These are phyloP conservation scores for Andricus quercusramuli DNA, from an alignment of 2,888 invertebrate species.

Conservation along the genomic window DNA sequence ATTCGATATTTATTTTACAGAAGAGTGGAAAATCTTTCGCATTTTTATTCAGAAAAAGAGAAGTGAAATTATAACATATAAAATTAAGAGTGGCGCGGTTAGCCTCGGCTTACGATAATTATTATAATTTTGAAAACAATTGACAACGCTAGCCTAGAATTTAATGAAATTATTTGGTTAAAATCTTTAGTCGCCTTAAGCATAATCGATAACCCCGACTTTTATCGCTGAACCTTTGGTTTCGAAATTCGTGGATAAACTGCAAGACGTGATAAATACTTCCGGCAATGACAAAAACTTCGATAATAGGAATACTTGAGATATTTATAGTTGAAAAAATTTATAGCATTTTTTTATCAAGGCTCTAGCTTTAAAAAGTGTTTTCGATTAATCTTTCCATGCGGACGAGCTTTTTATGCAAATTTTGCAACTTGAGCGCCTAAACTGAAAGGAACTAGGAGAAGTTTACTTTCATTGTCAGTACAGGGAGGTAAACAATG, in stretches of 20 bases:
- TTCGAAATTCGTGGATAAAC: not conserved
- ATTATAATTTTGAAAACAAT: too few species aligned
- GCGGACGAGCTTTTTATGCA: slow-evolving; percentile 13
- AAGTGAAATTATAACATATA: too few species aligned
- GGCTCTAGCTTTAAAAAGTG: not conserved
- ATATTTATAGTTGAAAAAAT: not conserved
- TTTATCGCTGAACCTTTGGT: not conserved
- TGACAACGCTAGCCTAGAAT: too few species aligned
- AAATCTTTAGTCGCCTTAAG: not conserved
- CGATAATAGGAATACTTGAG: not conserved
- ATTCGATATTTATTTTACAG: too few species aligned
- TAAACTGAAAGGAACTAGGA: slow-evolving; percentile 18
- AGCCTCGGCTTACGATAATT: too few species aligned
- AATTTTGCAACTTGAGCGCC: not conserved
- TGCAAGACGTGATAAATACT: not conserved
- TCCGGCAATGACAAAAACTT: not conserved
- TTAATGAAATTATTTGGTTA: too few species aligned
- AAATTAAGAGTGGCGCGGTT: too few species aligned
- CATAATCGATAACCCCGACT: not conserved
- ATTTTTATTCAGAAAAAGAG: too few species aligned
- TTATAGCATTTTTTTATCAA: not conserved
- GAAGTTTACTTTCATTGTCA: slow-evolving; percentile 39
- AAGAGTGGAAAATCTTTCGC: too few species aligned
- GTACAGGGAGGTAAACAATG: slow-evolving; percentile 39
- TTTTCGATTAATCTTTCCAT: slow-evolving; percentile 30